A percentile compares a stretch with the other conserved stretches of the same genome.
These are phyloP conservation scores for Lynx canadensis DNA, from an alignment of 2,113 vertebrate species.

Conservation along the genomic window DNA sequence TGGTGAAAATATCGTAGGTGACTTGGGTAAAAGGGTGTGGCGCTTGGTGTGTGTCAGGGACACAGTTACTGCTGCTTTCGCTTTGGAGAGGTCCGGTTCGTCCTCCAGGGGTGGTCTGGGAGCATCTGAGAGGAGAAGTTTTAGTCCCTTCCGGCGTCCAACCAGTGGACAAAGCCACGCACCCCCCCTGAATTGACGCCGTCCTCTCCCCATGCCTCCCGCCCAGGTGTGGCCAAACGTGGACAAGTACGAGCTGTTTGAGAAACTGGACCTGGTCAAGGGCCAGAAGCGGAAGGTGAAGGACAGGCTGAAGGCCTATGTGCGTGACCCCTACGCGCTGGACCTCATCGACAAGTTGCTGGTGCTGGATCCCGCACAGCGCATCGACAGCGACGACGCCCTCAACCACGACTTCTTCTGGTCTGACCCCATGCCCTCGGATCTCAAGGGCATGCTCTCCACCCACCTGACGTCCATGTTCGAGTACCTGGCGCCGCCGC, in stretches of 20 bases:
- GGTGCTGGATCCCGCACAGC: slow-evolving; percentile 95
- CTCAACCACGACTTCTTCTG: slow-evolving; percentile 99
- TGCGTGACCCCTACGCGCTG: slow-evolving; percentile 95
- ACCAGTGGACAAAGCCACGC: background rate
- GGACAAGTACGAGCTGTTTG: slow-evolving; percentile 97
- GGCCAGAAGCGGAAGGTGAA: slow-evolving; percentile 99
- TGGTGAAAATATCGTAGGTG: fast-evolving
- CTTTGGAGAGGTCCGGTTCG: background rate
- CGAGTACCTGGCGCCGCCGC: slow-evolving; percentile 95
- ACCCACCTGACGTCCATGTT: slow-evolving; percentile 99
- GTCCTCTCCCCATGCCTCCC: fast-evolving
- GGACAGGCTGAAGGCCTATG: slow-evolving; percentile 97
- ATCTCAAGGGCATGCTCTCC: slow-evolving; percentile 99
- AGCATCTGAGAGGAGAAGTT: background rate
- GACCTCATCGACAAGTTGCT: slow-evolving; percentile 98
- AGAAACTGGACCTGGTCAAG: slow-evolving; percentile 97
- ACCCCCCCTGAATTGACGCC: background rate
- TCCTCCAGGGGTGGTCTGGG: background rate
- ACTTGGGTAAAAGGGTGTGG: background rate
- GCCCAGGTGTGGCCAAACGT: slow-evolving; percentile 94
- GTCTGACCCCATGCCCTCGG: slow-evolving; percentile 99
- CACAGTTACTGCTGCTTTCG: background rate
- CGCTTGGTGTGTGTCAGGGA: fast-evolving
- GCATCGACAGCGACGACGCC: slow-evolving; percentile 95
- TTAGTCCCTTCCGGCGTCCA: background rate